Percentiles rank a stretch among this genome's conserved stretches.
Evolutionary conservation across 2,113 vertebrate species (phyloP).

Genomic region (Zapus hudsonius): DNA sequence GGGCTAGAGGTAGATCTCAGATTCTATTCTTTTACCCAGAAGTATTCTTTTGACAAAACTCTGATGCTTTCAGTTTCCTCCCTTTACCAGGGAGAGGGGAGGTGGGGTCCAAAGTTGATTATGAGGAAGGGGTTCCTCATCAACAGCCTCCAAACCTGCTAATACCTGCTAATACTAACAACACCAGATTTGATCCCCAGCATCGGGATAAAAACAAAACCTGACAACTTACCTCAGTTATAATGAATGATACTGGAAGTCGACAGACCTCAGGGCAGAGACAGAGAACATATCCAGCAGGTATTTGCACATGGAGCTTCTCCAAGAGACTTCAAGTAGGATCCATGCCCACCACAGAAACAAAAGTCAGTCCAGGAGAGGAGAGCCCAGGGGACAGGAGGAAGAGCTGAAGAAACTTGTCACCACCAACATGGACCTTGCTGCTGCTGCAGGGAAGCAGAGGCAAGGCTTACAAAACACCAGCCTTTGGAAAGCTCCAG

Average conservation of each 20-base stretch:
- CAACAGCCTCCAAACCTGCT: no score
- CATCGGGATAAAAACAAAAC: background rate
- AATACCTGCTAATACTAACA: no score
- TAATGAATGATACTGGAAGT: background rate
- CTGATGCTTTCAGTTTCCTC: no score
- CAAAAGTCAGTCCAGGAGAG: background rate
- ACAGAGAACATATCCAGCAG: background rate
- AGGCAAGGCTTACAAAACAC: background rate
- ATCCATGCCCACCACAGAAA: background rate
- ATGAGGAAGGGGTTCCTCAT: no score
- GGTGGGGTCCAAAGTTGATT: no score
- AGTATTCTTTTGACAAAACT: no score
- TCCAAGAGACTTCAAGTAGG: background rate
- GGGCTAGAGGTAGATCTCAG: no score
- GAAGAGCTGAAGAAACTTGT: background rate
- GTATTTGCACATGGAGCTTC: background rate
- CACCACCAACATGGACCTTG: background rate
- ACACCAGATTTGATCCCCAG: background rate
- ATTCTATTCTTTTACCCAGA: no score
- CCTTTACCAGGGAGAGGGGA: no score
- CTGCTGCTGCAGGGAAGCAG: background rate
- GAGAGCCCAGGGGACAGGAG: background rate
- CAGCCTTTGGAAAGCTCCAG: background rate
- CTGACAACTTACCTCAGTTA: slow-evolving; percentile 37
- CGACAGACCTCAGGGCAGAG: background rate